Conservation (phyloP, 1,140 invertebrate genomes). For the Megathymus violae region DNA sequence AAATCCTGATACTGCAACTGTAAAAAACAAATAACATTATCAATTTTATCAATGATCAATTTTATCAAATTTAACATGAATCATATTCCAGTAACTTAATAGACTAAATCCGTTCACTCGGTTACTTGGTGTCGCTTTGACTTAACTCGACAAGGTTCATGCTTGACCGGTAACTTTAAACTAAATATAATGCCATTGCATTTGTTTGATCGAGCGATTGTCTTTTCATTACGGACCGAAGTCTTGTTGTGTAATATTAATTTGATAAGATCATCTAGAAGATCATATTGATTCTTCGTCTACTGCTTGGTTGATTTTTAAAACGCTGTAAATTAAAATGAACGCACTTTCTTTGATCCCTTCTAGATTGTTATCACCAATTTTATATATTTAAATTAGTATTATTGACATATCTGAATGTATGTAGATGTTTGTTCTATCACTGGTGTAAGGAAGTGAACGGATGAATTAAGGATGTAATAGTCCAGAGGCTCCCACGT, state of each 20-base stretch:
- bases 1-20: background rate
- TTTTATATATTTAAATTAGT: conserved; percentile 26
- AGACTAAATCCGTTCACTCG: conserved; percentile 21
- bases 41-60: no score
- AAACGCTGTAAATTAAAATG: conserved; percentile 48
- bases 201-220: conserved; percentile 57
- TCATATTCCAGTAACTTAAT: conserved; percentile 31
- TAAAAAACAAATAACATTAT: background rate
- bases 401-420: background rate
- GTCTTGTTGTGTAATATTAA: conserved; percentile 66
- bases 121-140: conserved; percentile 10
- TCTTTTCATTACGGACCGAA: conserved; percentile 59
- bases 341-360: conserved; percentile 35
- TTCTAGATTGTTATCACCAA: conserved; percentile 23
- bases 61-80: conserved; percentile 12
- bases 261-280: conserved; percentile 60
- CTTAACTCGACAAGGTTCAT: conserved; percentile 24
- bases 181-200: conserved; percentile 37
- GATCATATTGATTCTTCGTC: conserved; percentile 56
- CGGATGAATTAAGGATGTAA: background rate
- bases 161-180: conserved; percentile 35
- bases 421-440: background rate
- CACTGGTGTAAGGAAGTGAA: background rate
- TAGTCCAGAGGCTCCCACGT: no score
- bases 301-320: conserved; percentile 54